These are phyloP conservation scores for Propithecus perrieri DNA, from an alignment of 2,797 vertebrate species.

Conservation along the genomic window DNA sequence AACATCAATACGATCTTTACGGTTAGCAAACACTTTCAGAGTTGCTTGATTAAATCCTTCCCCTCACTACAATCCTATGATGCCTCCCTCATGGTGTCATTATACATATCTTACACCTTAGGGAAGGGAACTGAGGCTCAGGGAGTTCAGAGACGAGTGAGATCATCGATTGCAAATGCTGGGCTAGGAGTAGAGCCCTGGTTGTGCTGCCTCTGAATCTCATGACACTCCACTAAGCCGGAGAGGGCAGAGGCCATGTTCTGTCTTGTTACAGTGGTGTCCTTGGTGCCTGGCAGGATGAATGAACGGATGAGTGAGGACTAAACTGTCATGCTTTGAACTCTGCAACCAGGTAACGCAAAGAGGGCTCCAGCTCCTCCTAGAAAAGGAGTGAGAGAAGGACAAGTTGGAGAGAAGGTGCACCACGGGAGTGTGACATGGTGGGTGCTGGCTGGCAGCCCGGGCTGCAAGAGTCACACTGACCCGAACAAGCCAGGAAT, in stretches of 20 bases:
- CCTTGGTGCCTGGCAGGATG: neutral
- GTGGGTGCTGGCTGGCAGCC: neutral
- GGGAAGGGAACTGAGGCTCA: constrained; percentile 26
- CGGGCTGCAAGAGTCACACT: neutral
- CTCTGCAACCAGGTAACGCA: neutral
- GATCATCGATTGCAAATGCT: neutral
- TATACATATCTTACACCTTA: neutral
- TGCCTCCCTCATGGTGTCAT: neutral
- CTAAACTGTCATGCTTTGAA: neutral
- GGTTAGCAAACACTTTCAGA: neutral
- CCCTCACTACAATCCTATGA: neutral
- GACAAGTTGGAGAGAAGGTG: neutral
- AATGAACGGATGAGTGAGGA: neutral
- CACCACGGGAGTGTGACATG: neutral
- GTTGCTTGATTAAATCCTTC: constrained; percentile 16
- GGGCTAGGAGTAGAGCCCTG: neutral
- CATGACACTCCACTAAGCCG: neutral
- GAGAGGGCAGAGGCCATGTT: neutral
- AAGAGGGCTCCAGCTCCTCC: neutral
- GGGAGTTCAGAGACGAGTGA: neutral
- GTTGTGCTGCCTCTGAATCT: neutral
- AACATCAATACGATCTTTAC: neutral
- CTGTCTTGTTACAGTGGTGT: neutral
- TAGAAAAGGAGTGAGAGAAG: neutral
- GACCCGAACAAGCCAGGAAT: neutral